Evolutionary conservation across 2,888 invertebrate species (phyloP), one percentile per base, ranked within the genome.

Genomic region (Plutella xylostella): DNA sequence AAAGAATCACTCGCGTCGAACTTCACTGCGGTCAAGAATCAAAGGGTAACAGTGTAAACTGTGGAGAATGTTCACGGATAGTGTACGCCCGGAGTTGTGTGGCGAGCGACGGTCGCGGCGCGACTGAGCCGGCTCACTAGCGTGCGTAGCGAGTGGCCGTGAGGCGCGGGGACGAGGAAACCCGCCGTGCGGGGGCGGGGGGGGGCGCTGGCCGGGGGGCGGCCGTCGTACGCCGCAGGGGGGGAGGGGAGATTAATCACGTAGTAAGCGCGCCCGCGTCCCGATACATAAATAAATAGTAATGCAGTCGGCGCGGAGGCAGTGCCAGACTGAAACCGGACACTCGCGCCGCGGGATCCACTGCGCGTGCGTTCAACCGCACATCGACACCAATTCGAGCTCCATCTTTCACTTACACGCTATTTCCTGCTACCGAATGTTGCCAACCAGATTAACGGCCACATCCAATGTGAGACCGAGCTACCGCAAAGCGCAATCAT

Each of bases 161-260:
- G 83, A 82, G 83, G 80, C 76, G 82, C 80, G 82, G 82, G 80
- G 83, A 80, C 79, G 82, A 82, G 80, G 82, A 80, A 82, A 82
- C 80, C 83, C 82, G 80, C 73, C 70, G 75, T 76, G 76, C 74
- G 79, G 80, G 80, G 79, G 80, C 70, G 71, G 74, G 53, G 57
- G 61, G 65, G 67, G 65, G 61, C 61, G 62, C 63, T 56, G 58
- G 59, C 56, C 58, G 56, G 55, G 53, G 54, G 55, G 62, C 61
- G 68, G 68, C 38, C 47, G 38, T 39, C 48, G 42, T n/a, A n/a
- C 45, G 57, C 54, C 57, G 61, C 52, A 60, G 49, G 58, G 56
- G 49, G 60, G 53, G 51, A 58, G 60, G 57, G 65, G 63, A 79
- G 78, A 79, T 80, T 82, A 80, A 82, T 82, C 82, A 80, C 82